phyloP scores from a whole-genome alignment of 2,888 invertebrate species.

The Apomyelois bistriatella region DNA sequence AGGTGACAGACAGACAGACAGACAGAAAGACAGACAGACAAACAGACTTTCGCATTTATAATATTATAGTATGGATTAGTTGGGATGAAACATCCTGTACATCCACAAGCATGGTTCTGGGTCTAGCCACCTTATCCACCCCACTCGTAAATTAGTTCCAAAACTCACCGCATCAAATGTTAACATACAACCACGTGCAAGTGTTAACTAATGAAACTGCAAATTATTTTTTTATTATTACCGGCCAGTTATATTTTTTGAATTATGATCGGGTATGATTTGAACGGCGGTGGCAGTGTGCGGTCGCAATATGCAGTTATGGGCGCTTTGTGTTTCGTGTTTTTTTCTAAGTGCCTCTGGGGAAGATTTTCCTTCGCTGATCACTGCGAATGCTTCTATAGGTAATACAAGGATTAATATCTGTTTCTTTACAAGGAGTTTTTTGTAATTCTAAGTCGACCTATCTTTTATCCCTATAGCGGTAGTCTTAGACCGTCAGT shows the following conservation, averaged over 20 bases:
- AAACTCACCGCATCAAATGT: conserved; percentile 44
- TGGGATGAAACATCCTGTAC: conserved; percentile 23
- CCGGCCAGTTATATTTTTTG: conserved; percentile 27
- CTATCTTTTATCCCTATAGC: conserved; percentile 72
- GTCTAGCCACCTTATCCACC: conserved; percentile 5
- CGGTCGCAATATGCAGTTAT: conserved; percentile 48
- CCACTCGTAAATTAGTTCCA: conserved; percentile 23
- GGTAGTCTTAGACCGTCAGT: conserved; percentile 85
- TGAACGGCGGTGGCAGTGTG: conserved; percentile 25
- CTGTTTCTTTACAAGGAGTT: background rate
- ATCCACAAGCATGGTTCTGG: background rate
- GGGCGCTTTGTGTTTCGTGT: conserved; percentile 35
- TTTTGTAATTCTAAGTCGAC: too few relatives aligned
- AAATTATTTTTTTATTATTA: conserved; percentile 28
- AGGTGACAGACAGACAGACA: too few relatives aligned
- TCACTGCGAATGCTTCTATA: conserved; percentile 86
- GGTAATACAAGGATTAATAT: conserved; percentile 74
- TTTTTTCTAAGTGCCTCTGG: conserved; percentile 34
- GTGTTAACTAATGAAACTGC: conserved; percentile 16
- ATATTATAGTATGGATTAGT: too few relatives aligned
- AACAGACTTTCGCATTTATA: background rate
- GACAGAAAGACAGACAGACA: too few relatives aligned
- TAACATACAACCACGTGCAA: conserved; percentile 49
- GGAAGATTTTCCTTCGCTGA: conserved; percentile 86
- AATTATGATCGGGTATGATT: conserved; percentile 56